These are phyloP conservation scores for Platygyra sinensis DNA, from an alignment of 64 coral and sea anemone species.

Conservation along the genomic window DNA sequence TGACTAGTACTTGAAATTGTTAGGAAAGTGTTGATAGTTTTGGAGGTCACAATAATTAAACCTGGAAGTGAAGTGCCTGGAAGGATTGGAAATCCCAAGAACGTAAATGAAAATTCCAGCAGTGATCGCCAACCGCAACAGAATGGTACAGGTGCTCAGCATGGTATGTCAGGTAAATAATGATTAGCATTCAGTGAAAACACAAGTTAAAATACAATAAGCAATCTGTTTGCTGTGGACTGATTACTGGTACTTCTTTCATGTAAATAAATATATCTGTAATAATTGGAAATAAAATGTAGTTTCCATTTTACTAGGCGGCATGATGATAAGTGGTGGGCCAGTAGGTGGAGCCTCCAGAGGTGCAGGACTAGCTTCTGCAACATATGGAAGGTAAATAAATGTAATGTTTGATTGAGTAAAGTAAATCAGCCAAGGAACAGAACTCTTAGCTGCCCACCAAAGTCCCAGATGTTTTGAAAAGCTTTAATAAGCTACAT, in stretches of 20 bases:
- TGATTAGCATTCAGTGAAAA: neutral
- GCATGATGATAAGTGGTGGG: neutral
- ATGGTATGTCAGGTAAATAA: neutral
- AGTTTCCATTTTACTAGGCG: neutral
- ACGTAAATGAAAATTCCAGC: constrained; percentile 33
- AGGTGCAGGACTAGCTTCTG: constrained; percentile 14
- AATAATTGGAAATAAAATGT: neutral
- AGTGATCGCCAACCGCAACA: constrained; percentile 52
- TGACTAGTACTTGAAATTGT: too few relatives aligned
- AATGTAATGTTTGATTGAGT: neutral
- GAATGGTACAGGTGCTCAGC: constrained; percentile 30
- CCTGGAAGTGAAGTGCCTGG: constrained; percentile 74
- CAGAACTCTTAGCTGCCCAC: too few relatives aligned
- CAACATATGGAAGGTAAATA: constrained; percentile 49
- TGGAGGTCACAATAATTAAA: constrained; percentile 80
- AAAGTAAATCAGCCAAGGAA: neutral
- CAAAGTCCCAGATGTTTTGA: too few relatives aligned
- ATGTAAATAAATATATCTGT: too few relatives aligned
- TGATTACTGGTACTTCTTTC: too few relatives aligned
- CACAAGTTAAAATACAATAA: too few relatives aligned
- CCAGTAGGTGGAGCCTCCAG: neutral
- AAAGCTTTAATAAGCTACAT: too few relatives aligned
- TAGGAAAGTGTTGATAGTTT: constrained; percentile 94
- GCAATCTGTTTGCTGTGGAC: too few relatives aligned
- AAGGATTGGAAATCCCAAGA: constrained; percentile 89